Conservation (phyloP, 2,888 invertebrate species). For the Muscina levida region DNA sequence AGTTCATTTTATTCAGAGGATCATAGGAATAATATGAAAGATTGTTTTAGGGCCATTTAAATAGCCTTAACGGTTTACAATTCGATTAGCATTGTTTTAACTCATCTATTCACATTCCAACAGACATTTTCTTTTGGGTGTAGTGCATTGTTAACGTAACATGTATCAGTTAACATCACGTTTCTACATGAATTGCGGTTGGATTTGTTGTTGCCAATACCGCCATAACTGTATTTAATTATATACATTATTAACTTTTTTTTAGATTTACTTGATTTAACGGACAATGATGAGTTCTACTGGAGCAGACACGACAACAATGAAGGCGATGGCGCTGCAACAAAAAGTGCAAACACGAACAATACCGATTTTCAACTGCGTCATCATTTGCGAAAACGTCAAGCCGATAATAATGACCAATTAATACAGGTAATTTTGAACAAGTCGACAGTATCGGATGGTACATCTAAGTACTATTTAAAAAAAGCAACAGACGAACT, state of each 20-base stretch:
- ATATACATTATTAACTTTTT: constrained; percentile 11
- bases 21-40: too few relatives aligned
- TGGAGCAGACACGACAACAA: constrained; percentile 73
- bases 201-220: neutral
- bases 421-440: constrained; percentile 69
- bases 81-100: too few relatives aligned
- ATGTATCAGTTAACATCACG: too few relatives aligned
- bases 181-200: neutral
- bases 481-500: too few relatives aligned
- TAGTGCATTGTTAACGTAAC: too few relatives aligned
- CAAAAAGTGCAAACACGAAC: constrained; percentile 52
- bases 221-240: constrained; percentile 18
- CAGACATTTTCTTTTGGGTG: constrained; percentile 22
- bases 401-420: constrained; percentile 60
- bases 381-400: constrained; percentile 72
- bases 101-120: too few relatives aligned
- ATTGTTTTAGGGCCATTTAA: too few relatives aligned
- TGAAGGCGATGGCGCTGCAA: constrained; percentile 29
- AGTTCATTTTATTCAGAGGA: too few relatives aligned
- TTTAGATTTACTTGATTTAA: constrained; percentile 73
- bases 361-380: constrained; percentile 65
- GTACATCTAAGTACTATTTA: too few relatives aligned
- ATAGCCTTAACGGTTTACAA: too few relatives aligned
- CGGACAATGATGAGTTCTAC: constrained; percentile 73
- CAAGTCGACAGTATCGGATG: neutral